Evolutionary conservation across 2,113 vertebrate species (phyloP).

Genomic region (Boulengeromyrus knoepffleri): DNA sequence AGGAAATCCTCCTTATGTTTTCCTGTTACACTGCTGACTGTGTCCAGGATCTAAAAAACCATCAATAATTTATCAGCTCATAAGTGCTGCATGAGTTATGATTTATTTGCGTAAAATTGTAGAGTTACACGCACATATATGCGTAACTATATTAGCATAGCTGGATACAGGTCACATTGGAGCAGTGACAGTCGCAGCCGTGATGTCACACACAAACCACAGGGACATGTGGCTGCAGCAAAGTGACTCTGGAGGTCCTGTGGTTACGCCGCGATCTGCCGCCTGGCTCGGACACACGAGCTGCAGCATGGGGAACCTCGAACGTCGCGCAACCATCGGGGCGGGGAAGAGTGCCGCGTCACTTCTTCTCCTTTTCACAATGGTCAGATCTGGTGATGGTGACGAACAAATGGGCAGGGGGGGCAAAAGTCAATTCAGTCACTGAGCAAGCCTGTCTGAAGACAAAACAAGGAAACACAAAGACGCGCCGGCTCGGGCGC

Average conservation of each 20-base stretch:
- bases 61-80: neutral
- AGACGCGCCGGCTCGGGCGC: neutral
- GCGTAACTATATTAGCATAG: neutral
- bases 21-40: neutral
- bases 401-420: neutral
- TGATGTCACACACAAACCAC: neutral
- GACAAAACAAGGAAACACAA: neutral
- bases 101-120: neutral
- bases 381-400: neutral
- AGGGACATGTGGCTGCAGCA: neutral
- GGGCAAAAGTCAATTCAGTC: neutral
- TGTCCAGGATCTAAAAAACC: neutral
- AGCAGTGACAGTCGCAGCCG: neutral
- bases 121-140: neutral
- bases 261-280: neutral
- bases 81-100: neutral
- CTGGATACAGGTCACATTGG: neutral
- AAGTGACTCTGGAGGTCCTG: neutral
- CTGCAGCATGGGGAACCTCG: neutral
- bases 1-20: neutral
- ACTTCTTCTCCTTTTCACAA: conserved; percentile 1
- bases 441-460: neutral
- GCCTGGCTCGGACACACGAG: neutral
- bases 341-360: too few relatives aligned
- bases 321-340: too few relatives aligned